Conservation (phyloP, 2,888 invertebrate genomes). For the Eilema griseolum region DNA sequence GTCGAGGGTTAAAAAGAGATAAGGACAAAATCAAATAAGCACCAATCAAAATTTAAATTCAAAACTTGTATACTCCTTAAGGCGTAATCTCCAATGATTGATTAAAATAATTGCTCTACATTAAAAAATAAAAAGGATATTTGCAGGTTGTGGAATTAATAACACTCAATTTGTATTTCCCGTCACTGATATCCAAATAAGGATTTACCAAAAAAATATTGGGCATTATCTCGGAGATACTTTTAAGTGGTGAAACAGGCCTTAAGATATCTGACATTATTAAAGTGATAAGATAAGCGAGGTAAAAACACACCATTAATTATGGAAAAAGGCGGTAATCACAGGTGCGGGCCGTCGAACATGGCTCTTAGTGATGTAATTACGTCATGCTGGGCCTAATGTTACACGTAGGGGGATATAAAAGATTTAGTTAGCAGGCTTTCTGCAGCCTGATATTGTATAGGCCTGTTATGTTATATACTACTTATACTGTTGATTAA, state of each 20-base stretch:
- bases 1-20: too few species aligned
- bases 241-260: conserved; percentile 51
- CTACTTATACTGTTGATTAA: too few species aligned
- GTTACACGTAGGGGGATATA: conserved; percentile 31
- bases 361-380: conserved; percentile 46
- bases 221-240: conserved; percentile 42
- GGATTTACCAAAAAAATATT: conserved; percentile 30
- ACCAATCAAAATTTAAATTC: neutral
- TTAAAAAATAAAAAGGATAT: conserved; percentile 29
- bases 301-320: conserved; percentile 51
- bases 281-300: conserved; percentile 49
- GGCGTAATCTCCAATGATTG: neutral
- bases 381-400: conserved; percentile 47
- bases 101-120: neutral
- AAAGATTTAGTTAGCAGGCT: conserved; percentile 35
- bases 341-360: conserved; percentile 37
- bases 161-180: conserved; percentile 40
- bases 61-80: neutral
- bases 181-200: conserved; percentile 30
- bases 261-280: conserved; percentile 47
- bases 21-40: too few species aligned
- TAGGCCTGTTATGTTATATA: neutral
- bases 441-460: conserved; percentile 15
- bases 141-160: conserved; percentile 37
- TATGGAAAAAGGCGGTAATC: conserved; percentile 47